Evolutionary conservation across 2,888 invertebrate genomes (phyloP), one percentile per base, ranked within the genome.

Genomic region (Hirtodrosophila confusa): DNA sequence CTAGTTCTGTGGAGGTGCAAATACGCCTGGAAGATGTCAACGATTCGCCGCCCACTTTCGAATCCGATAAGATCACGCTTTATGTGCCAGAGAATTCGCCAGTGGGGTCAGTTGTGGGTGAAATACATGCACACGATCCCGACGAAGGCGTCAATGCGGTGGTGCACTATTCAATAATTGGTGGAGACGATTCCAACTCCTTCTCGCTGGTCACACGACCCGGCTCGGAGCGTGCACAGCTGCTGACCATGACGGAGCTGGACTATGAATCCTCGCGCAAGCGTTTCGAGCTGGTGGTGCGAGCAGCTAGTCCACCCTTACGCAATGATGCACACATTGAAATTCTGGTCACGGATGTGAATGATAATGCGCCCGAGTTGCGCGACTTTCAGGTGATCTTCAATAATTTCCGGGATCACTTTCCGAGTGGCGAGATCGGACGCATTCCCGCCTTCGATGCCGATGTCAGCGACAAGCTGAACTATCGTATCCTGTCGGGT

Each of bases 11-110:
- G 1, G 94, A 96, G 50, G 95, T 97, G 1, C 95, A 95, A 64
- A 95, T 98, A 51, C 94, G 95, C 82, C 93, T 97, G 53, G 96
- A 97, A 88, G 97, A 97, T 88, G 95, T 97, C 8, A 97, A 97
- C 88, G 97, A 97, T 89, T 97, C 97, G 0, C 97, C 97, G 0
- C 97, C 97, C 0, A 95, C 96, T 0, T 98, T 98, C 91, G 95
- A 96, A 66, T 95, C 96, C 3, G 97, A 97, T 84, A 95, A 96
- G 89, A 95, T 99, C 10, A 94, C 95, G 0, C 94, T 98, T 37
- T 97, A 97, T 90, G 95, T 99, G 4, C 93, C 97, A 0, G 99
- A 99, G 92, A 99, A 99, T 90, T 97, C 97, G n/a, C 98, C 99
- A 0, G 94, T 98, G 0, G 99, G 98, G 0, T 97, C 98, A 0